phyloP scores from a whole-genome alignment of 2,113 vertebrate species.

The Calonectris borealis region DNA sequence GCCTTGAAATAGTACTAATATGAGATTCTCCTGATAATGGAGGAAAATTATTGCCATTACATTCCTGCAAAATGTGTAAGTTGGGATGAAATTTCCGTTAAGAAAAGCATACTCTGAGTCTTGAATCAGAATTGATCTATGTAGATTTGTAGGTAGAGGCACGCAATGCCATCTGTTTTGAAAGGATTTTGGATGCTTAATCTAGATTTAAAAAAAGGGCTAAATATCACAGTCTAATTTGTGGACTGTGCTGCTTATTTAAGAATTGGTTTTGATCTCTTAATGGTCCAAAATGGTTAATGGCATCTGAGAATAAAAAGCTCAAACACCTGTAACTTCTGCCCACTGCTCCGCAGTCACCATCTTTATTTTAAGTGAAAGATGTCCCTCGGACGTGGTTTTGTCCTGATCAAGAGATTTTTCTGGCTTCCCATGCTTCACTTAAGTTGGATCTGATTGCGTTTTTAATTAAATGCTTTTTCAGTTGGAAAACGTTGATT shows the following conservation, averaged over 20 bases:
- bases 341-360: not conserved
- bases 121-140: not conserved
- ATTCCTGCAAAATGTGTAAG: not conserved
- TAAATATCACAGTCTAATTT: not conserved
- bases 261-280: not conserved
- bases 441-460: not conserved
- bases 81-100: not conserved
- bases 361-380: not conserved
- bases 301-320: not conserved
- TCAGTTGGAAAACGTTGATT: not conserved
- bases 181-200: not conserved
- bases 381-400: rapidly evolving
- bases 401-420: not conserved
- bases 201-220: not conserved
- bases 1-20: not conserved
- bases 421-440: not conserved
- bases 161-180: not conserved
- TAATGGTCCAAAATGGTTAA: not conserved
- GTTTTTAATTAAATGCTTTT: not conserved
- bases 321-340: not conserved
- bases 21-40: not conserved
- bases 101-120: not conserved
- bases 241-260: not conserved
- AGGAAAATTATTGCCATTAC: not conserved
- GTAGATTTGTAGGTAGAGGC: not conserved